Percentiles rank a stretch among this genome's conserved stretches.
phyloP scores from a whole-genome alignment of 2,113 vertebrate genomes.

The Arizona elegans region DNA sequence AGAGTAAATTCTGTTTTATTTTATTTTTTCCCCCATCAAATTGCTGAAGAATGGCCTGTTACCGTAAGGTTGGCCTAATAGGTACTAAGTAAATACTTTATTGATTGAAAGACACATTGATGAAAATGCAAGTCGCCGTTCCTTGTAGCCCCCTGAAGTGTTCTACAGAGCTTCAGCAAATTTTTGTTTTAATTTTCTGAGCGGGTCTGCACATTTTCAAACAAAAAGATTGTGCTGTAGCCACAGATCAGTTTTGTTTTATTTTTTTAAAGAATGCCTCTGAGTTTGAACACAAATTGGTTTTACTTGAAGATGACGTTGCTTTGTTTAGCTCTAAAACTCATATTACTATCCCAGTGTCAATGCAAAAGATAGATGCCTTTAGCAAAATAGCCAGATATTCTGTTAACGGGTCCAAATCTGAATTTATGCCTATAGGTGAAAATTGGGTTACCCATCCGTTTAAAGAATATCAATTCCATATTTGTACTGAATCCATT shows the following conservation, averaged over 20 bases:
- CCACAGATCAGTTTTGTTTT: not conserved
- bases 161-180: not conserved
- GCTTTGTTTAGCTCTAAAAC: not conserved
- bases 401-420: not conserved
- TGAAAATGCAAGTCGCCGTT: not conserved
- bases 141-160: not conserved
- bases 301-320: not conserved
- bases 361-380: not conserved
- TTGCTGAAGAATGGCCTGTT: not conserved
- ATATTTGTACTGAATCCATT: not conserved
- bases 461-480: not conserved
- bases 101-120: not conserved
- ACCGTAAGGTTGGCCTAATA: not conserved
- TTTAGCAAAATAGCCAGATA: not conserved
- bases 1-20: not conserved
- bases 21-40: not conserved
- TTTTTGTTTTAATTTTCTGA: not conserved
- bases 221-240: not conserved
- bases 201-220: not conserved
- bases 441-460: not conserved
- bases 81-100: not conserved
- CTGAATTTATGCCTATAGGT: not conserved
- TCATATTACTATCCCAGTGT: not conserved
- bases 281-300: not conserved
- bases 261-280: not conserved